Conservation (phyloP, 2,797 vertebrate species). For the Hirundo rustica region DNA sequence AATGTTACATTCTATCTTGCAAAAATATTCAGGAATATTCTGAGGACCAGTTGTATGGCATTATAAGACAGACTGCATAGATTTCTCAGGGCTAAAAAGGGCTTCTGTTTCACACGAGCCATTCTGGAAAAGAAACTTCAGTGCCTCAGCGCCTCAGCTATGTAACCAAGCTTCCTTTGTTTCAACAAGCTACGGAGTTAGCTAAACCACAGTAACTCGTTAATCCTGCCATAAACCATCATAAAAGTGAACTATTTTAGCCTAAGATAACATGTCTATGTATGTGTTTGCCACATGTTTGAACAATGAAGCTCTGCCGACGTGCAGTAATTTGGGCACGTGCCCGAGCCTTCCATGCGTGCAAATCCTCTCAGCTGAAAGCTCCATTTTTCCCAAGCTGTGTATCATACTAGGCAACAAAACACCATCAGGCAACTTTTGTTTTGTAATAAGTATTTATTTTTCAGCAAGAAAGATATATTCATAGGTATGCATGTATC, state of each 20-base stretch:
- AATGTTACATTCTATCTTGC: not conserved
- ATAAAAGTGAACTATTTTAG: not conserved
- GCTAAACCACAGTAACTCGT: not conserved
- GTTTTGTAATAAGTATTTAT: not conserved
- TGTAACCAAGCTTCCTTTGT: not conserved
- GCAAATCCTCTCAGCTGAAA: not conserved
- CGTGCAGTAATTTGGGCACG: fast-evolving
- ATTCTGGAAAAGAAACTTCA: not conserved
- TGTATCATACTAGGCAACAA: not conserved
- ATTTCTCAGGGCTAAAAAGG: not conserved
- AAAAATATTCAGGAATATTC: conserved; percentile 4
- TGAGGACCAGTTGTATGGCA: not conserved
- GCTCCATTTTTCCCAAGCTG: not conserved
- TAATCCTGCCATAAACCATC: not conserved
- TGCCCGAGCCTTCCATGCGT: not conserved
- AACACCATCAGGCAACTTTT: not conserved
- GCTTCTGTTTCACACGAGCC: not conserved
- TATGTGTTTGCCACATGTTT: not conserved
- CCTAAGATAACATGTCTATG: not conserved
- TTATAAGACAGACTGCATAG: not conserved
- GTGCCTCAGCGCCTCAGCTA: not conserved
- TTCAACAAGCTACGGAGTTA: not conserved
- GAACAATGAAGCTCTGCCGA: not conserved
- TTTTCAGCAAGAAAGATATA: not conserved
- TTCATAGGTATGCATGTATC: not conserved